Base-by-base conservation (phyloP, 2,888 invertebrate genomes). In the Acrocera orbiculus region DNA sequence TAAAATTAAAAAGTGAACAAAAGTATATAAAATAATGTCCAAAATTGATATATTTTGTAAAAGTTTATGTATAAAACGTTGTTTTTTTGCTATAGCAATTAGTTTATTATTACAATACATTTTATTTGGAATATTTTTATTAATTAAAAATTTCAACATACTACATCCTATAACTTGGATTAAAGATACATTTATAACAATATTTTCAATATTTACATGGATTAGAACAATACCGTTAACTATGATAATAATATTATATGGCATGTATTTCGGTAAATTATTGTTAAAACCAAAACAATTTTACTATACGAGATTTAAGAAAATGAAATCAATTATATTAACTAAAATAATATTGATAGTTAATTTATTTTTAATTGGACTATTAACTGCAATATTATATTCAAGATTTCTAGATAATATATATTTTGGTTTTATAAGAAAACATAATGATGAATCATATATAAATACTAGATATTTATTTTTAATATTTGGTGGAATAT, bases 231-330 rank as follows among this genome's bases (percentile, higher is more conserved):
- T 74, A 16, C 67, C 78, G 1, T 65, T 81, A 13, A 62, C 67
- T 9, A 51, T 64, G 16, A 66, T 76, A 2, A 70, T 77, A 8
- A 69, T 76, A 39, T 63, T 75, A 5, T 78, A 79, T 58, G 76
- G 79, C n/a, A 62, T 77, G 25, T 64, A 76, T 22, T 72, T 75
- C 47, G 75, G 75, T 28, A 76, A 74, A 48, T 73, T 72, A 42
- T 76, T 77, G 45, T 63, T 78, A 16, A 60, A 65, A 14, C 67
- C 68, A 30, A 58, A 67, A 23, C 63, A 65, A 0, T 77, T 73
- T 46, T 66, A 69, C 40, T 65, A 70, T 24, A 77, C 73, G 10
- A 66, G 81, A 46, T 77, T 78, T 46, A 65, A 66, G 4, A 73
- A 72, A 59, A 61, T 80, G 32, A 48, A 72, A 20, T 66, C 67